These are phyloP conservation scores for Cybosia mesomella DNA, from an alignment of 2,888 invertebrate genomes.

Conservation along the genomic window DNA sequence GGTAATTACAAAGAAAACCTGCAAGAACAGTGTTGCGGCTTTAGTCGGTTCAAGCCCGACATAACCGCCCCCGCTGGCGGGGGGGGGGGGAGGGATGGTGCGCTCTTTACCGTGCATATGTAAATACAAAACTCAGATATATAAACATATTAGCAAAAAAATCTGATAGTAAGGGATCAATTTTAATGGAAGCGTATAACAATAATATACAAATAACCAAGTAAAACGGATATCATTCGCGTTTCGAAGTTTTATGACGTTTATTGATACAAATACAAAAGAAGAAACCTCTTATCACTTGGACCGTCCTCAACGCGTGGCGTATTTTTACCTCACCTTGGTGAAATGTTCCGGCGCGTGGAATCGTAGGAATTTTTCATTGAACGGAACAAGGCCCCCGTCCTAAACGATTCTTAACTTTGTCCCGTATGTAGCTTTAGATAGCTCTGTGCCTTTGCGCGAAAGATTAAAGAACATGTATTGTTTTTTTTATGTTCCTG, in stretches of 20 bases:
- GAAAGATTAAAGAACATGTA: conserved; percentile 25
- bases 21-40: too few species aligned
- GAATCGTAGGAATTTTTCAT: conserved; percentile 72
- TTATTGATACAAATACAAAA: conserved; percentile 1
- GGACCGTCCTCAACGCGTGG: conserved; percentile 40
- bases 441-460: conserved; percentile 30
- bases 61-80: too few species aligned
- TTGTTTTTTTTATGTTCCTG: conserved; percentile 11
- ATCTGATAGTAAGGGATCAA: too few species aligned
- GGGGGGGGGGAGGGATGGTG: too few species aligned
- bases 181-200: too few species aligned
- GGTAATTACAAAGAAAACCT: too few species aligned
- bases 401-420: conserved; percentile 42
- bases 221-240: background rate
- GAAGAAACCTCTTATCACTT: conserved; percentile 30
- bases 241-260: background rate
- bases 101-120: too few species aligned
- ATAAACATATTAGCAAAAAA: too few species aligned
- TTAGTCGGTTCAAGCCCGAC: too few species aligned
- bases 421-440: conserved; percentile 31
- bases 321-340: conserved; percentile 67
- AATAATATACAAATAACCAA: background rate
- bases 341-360: conserved; percentile 59
- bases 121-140: too few species aligned
- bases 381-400: conserved; percentile 52